Base-by-base conservation (phyloP, 2,888 invertebrate species). In the Caenorhabditis becei region DNA sequence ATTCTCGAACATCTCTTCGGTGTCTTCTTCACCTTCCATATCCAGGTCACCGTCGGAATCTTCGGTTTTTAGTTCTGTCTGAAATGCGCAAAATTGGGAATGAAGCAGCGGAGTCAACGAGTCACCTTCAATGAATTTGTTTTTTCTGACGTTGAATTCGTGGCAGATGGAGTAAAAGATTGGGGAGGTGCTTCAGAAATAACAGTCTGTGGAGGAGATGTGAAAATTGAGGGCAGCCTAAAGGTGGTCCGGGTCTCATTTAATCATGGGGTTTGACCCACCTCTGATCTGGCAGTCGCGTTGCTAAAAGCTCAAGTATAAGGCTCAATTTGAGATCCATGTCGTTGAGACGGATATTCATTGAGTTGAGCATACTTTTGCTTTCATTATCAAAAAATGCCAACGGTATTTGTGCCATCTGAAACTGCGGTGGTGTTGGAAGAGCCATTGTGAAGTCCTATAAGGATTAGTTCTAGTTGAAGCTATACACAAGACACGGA, bases 321-420 rank as follows among this genome's bases (percentile, higher is more conserved):
- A 89, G 83, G 32, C 83, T 81, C 74, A 90, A 71, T 77, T 90
- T 90, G 24, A 88, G 83, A 74, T 91, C 91, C 69, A 91, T 88
- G 56, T 90, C 90, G 62, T 88, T 88, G 24, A 91, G 72, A 16
- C 89, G 84, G 0, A 83, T 80, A 77, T 85, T 88, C 67, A 91
- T 84, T 16, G 84, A 83, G 62, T 83, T 89, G 32, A 91, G 75
- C 58, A 89, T 82, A 2, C 84, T 63, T 70, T 88, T 88, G 16
- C 87, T 84, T 49, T 90, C 89, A 28, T 86, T 79, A 59, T 89
- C 89, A 53, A 89, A 78, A 80, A 88, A 86, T 26, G 84, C 71
- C 20, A 86, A 18, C 7, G 83, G 84, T 62, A 86, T 78, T 65
- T 84, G 84, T 20, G 86, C 82, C 86, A 86, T 86, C 62, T 72